Percentiles rank a stretch among this genome's conserved stretches.
Conservation (phyloP, 35 echinoderm and acorn worm species). For the Acanthaster planci region DNA sequence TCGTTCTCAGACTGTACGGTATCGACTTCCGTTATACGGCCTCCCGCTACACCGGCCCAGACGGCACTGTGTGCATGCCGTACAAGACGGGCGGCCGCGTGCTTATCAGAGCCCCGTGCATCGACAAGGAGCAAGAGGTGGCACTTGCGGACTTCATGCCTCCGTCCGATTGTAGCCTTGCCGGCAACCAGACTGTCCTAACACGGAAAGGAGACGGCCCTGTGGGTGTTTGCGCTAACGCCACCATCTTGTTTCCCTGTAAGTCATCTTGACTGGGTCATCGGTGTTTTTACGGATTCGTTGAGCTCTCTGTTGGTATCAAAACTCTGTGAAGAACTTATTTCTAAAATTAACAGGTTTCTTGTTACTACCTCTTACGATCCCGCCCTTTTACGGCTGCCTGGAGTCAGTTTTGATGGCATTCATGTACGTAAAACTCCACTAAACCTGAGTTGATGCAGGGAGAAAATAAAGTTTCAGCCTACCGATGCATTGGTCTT, state of each 20-base stretch:
- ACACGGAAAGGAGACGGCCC: neutral
- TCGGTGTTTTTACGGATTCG: neutral
- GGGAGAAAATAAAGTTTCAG: too few relatives aligned
- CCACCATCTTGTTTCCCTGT: constrained; percentile 21
- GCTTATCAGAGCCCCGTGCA: constrained; percentile 4
- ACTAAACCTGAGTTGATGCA: too few relatives aligned
- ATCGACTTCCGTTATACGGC: constrained; percentile 37
- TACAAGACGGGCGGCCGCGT: neutral
- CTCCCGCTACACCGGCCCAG: neutral
- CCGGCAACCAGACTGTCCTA: neutral
- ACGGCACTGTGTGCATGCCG: constrained; percentile 19
- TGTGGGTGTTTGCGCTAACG: neutral
- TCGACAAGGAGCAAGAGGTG: neutral
- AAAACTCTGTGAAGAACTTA: too few relatives aligned
- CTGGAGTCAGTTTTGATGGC: too few relatives aligned
- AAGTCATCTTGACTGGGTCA: neutral
- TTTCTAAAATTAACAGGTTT: too few relatives aligned
- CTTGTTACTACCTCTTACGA: too few relatives aligned
- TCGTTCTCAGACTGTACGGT: constrained; percentile 9
- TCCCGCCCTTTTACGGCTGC: too few relatives aligned
- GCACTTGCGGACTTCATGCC: neutral
- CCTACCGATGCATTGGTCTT: too few relatives aligned
- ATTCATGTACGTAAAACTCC: too few relatives aligned
- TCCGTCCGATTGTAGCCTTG: neutral
- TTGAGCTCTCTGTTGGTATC: neutral